A percentile compares a stretch with the other conserved stretches of the same genome.
Evolutionary conservation across 1,140 invertebrate genomes (phyloP).

Genomic region (Phthorimaea operculella): DNA sequence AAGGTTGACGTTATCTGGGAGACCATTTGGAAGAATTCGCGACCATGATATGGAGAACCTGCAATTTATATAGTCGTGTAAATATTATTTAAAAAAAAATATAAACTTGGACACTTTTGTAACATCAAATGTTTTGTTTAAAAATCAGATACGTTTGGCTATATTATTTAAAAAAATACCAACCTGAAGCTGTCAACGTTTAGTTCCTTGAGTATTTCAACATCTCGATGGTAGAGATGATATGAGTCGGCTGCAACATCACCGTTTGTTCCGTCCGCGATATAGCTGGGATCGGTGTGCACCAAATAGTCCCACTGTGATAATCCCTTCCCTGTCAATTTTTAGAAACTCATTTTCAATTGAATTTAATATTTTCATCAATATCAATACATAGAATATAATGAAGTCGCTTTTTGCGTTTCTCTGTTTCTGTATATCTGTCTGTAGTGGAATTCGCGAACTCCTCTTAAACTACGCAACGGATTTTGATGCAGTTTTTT

Average conservation of each 20-base stretch:
- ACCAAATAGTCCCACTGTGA: slow-evolving; percentile 69
- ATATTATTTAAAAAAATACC: no score
- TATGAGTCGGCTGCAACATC: slow-evolving; percentile 70
- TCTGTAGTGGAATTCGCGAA: no score
- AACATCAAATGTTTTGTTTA: no score
- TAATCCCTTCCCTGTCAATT: slow-evolving; percentile 47
- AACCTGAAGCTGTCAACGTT: slow-evolving; percentile 65
- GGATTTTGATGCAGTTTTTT: no score
- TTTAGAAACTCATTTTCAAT: slow-evolving; percentile 3
- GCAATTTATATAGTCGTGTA: neutral
- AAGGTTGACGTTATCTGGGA: slow-evolving; percentile 57
- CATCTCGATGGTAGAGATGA: slow-evolving; percentile 66
- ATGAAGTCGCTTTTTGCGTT: no score
- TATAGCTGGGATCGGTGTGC: slow-evolving; percentile 49
- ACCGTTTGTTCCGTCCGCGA: slow-evolving; percentile 60
- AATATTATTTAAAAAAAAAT: no score
- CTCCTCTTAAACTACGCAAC: no score
- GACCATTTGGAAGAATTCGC: slow-evolving; percentile 67
- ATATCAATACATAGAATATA: no score
- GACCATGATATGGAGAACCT: slow-evolving; percentile 76
- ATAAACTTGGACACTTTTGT: no score
- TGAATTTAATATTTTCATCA: no score
- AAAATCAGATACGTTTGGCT: no score
- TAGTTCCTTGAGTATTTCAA: slow-evolving; percentile 52
- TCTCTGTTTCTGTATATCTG: no score